phyloP scores from a whole-genome alignment of 2,113 vertebrate genomes.

The Solenodon paradoxus region DNA sequence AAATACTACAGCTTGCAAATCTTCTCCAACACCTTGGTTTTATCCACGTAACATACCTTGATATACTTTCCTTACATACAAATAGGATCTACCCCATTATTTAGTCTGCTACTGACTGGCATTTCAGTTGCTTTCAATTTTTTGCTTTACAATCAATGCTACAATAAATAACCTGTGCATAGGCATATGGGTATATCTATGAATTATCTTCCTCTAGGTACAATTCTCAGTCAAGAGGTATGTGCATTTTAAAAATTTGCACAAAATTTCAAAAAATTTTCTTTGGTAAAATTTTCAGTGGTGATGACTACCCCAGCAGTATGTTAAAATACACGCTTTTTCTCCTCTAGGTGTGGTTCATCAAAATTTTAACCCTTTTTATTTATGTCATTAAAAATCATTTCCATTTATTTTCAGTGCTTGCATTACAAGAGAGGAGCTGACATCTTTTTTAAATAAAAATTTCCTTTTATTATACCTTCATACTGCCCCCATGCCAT shows the following conservation, averaged over 20 bases:
- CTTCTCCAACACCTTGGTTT: neutral
- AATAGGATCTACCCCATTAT: neutral
- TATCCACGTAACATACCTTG: neutral
- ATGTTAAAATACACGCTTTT: neutral
- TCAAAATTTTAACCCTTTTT: neutral
- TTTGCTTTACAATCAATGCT: neutral
- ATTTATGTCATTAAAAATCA: neutral
- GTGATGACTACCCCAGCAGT: neutral
- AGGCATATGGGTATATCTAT: neutral
- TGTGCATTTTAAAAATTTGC: neutral
- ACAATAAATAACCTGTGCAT: neutral
- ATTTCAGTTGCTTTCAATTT: neutral
- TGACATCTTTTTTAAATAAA: conserved; percentile 37
- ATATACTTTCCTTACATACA: neutral
- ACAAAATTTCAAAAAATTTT: neutral
- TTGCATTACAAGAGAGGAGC: neutral
- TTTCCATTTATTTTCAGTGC: neutral
- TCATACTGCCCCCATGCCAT: neutral
- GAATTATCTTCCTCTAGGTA: neutral
- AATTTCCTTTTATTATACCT: neutral
- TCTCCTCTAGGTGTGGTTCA: neutral
- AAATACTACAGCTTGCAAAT: neutral
- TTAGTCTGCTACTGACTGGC: neutral
- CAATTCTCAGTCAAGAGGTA: neutral
- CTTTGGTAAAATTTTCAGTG: neutral